Conservation (phyloP, 2,113 vertebrate species). For the Rattus rattus region DNA sequence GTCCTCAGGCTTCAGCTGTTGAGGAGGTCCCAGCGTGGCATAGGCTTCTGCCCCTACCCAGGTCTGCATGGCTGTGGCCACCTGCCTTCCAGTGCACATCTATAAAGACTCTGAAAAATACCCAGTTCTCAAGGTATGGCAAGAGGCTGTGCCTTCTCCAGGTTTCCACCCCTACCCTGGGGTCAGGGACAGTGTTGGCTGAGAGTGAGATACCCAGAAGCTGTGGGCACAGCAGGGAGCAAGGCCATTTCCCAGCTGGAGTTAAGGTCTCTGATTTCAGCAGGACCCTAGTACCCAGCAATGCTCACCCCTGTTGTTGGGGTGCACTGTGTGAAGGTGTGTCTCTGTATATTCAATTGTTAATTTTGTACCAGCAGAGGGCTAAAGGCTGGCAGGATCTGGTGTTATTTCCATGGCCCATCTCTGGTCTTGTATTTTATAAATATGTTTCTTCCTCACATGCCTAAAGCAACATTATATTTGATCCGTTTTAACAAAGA, state of each 20-base stretch:
- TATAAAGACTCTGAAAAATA: not conserved
- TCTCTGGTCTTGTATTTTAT: too few relatives aligned
- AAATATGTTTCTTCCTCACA: too few relatives aligned
- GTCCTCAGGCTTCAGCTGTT: not conserved
- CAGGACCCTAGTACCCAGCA: not conserved
- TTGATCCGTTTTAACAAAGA: too few relatives aligned
- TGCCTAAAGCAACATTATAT: too few relatives aligned
- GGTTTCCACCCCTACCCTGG: not conserved
- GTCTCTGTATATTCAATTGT: too few relatives aligned
- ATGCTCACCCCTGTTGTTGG: not conserved
- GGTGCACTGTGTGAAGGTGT: too few relatives aligned
- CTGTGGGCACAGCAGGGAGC: not conserved
- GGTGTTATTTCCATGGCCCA: too few relatives aligned
- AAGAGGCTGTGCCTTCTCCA: not conserved
- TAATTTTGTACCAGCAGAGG: too few relatives aligned
- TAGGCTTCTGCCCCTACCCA: not conserved
- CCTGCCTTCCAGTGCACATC: not conserved
- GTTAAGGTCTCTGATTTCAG: not conserved
- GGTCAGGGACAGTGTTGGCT: not conserved
- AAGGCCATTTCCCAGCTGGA: not conserved
- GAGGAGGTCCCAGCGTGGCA: not conserved
- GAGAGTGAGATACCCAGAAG: conserved; percentile 21
- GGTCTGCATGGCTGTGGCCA: not conserved
- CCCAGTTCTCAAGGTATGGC: not conserved
- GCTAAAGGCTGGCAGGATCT: too few relatives aligned